These are phyloP conservation scores for Adelphocoris suturalis DNA, from an alignment of 2,888 invertebrate genomes.

Conservation along the genomic window DNA sequence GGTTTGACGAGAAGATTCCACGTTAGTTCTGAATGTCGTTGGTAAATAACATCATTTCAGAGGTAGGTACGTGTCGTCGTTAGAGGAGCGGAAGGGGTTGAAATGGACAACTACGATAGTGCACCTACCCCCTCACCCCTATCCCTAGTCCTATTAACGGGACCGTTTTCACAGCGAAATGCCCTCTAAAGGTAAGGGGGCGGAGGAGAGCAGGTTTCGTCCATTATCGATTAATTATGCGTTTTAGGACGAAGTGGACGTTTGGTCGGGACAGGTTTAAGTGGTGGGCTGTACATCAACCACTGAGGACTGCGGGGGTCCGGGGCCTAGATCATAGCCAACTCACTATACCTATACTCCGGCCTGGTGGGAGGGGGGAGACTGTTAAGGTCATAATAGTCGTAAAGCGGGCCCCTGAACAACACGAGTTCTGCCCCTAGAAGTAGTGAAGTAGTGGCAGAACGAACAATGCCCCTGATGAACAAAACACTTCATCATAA, in stretches of 20 bases:
- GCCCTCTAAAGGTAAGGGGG: slow-evolving; percentile 11
- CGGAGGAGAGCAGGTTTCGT: slow-evolving; percentile 36
- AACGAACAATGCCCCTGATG: slow-evolving; percentile 23
- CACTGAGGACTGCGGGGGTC: neutral
- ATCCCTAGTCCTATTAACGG: neutral
- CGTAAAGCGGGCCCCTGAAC: neutral
- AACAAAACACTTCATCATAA: slow-evolving; percentile 35
- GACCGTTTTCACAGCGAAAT: slow-evolving; percentile 26
- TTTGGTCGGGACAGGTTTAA: slow-evolving; percentile 55
- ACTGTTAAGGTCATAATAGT: slow-evolving; percentile 36
- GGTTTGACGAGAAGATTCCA: slow-evolving; percentile 36
- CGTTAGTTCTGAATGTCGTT: slow-evolving; percentile 32
- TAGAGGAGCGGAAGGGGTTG: neutral
- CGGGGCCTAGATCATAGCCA: slow-evolving; percentile 38
- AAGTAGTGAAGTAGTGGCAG: slow-evolving; percentile 42
- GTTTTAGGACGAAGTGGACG: slow-evolving; percentile 50
- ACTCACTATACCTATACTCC: neutral
- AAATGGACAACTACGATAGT: slow-evolving; percentile 42
- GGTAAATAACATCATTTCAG: slow-evolving; percentile 32
- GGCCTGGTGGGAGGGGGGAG: neutral
- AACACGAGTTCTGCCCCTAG: slow-evolving; percentile 22
- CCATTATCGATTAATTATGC: slow-evolving; percentile 67
- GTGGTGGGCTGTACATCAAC: slow-evolving; percentile 52
- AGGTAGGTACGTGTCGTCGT: slow-evolving; percentile 12
- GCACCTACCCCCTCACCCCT: neutral